Evolutionary conservation across 2,113 vertebrate genomes (phyloP).

Genomic region (Oryzias curvinotus): DNA sequence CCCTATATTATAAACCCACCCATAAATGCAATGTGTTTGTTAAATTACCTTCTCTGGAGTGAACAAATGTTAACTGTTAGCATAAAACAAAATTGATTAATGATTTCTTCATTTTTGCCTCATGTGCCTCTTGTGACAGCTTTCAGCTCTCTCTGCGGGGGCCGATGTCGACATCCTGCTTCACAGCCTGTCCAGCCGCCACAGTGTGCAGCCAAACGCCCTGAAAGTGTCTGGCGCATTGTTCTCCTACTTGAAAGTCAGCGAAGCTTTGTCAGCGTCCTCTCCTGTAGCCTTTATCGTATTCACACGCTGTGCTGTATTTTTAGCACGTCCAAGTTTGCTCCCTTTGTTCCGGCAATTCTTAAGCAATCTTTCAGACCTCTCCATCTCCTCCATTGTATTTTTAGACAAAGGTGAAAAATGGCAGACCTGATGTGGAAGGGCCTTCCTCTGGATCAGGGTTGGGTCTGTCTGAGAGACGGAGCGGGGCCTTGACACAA

Average conservation of each 20-base stretch:
- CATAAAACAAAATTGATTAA: conserved; percentile 4
- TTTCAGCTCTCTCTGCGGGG: conserved; percentile 55
- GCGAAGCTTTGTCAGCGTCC: conserved; percentile 74
- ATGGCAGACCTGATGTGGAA: conserved; percentile 61
- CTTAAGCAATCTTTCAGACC: conserved; percentile 73
- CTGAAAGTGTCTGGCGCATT: conserved; percentile 74
- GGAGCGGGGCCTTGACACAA: conserved; percentile 15
- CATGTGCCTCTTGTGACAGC: conserved; percentile 21
- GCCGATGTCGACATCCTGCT: conserved; percentile 72
- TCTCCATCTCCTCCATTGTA: conserved; percentile 69
- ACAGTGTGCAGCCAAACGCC: conserved; percentile 70
- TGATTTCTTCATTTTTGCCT: conserved; percentile 25
- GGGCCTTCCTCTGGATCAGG: conserved; percentile 55
- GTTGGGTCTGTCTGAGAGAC: conserved; percentile 28
- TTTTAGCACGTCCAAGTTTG: conserved; percentile 69
- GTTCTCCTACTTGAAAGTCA: conserved; percentile 77
- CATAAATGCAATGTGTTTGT: neutral
- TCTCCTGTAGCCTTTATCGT: conserved; percentile 73
- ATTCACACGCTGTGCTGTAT: conserved; percentile 75
- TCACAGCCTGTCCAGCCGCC: conserved; percentile 68
- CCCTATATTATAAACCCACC: neutral
- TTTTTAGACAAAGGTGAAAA: conserved; percentile 78
- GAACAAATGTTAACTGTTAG: conserved; percentile 8
- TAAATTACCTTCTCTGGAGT: neutral
- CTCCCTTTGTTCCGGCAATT: conserved; percentile 78